Conservation (phyloP, 1,140 invertebrate species). For the Drosophila biarmipes region DNA sequence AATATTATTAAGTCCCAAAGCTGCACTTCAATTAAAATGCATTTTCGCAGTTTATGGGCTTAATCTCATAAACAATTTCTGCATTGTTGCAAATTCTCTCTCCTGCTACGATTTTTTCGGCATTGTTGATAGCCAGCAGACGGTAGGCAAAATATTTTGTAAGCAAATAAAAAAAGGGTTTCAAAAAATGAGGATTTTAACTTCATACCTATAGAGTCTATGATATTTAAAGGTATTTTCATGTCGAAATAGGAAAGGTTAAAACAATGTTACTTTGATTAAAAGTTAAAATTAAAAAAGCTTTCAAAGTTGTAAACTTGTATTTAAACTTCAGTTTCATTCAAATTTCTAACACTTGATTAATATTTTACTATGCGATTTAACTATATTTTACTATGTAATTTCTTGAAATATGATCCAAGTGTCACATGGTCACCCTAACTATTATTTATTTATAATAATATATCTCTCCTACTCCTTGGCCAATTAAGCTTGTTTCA, state of each 20-base stretch:
- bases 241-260: too few species aligned
- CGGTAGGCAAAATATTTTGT: constrained; percentile 43
- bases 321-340: too few species aligned
- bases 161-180: constrained; percentile 6
- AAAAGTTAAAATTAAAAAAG: too few species aligned
- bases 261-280: too few species aligned
- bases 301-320: too few species aligned
- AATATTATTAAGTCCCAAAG: constrained; percentile 80
- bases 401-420: too few species aligned
- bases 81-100: constrained; percentile 69
- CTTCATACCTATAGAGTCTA: too few species aligned
- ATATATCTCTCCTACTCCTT: background rate
- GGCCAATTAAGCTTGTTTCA: constrained; percentile 21
- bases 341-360: too few species aligned
- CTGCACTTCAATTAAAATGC: constrained; percentile 84
- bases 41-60: constrained; percentile 82
- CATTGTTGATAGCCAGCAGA: constrained; percentile 61
- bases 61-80: constrained; percentile 83
- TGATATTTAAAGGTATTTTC: too few species aligned
- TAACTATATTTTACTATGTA: too few species aligned
- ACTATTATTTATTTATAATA: background rate
- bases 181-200: background rate
- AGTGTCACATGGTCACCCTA: too few species aligned
- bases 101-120: constrained; percentile 12
- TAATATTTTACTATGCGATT: too few species aligned